phyloP scores from a whole-genome alignment of 2,797 vertebrate genomes.

The Gymnothorax javanicus region DNA sequence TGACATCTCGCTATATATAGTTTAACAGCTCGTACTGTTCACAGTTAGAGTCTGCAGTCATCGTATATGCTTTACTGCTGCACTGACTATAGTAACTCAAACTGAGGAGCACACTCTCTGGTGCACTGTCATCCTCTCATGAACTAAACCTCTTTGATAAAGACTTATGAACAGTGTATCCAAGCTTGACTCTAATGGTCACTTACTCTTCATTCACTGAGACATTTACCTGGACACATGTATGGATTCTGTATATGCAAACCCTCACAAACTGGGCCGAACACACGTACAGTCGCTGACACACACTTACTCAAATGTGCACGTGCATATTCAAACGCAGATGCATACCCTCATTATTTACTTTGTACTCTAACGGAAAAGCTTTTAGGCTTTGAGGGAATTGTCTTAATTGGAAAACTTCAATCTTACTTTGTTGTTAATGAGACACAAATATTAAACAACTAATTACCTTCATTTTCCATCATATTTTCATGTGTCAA shows the following conservation, averaged over 20 bases:
- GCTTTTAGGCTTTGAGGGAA: neutral
- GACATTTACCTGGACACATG: neutral
- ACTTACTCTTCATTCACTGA: neutral
- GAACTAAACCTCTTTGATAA: conserved; percentile 7
- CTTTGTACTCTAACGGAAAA: neutral
- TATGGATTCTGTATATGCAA: neutral
- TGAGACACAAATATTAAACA: neutral
- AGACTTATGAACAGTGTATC: neutral
- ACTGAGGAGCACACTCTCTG: neutral
- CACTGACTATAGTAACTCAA: conserved; percentile 3
- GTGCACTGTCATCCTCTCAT: neutral
- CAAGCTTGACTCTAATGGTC: neutral
- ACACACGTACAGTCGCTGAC: neutral
- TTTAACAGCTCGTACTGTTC: neutral
- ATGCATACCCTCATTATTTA: neutral
- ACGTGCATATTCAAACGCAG: neutral
- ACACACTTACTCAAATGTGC: neutral
- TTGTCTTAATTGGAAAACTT: neutral
- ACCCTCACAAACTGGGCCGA: neutral
- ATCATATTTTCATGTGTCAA: neutral
- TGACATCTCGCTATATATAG: neutral
- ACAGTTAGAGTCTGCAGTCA: neutral
- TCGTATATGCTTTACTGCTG: neutral
- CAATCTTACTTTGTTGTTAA: neutral
- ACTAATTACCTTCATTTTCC: neutral